Conservation (phyloP, 37 sponge, comb jelly and placozoan genomes). For the Cladorhizidae sp. region DNA sequence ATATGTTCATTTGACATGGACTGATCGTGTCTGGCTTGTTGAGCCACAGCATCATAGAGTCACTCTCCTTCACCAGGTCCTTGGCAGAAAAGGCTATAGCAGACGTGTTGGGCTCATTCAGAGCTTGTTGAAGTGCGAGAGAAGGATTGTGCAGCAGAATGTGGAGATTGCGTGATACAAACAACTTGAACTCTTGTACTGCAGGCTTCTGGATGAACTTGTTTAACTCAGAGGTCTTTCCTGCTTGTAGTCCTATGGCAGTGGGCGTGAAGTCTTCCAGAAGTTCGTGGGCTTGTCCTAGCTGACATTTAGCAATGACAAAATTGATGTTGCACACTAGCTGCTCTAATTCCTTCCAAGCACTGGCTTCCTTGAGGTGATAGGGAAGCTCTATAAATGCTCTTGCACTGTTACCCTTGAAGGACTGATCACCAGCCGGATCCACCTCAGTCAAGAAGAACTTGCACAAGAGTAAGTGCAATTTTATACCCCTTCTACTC, state of each 20-base stretch:
- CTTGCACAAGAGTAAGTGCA: conserved; percentile 57
- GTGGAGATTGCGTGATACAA: conserved; percentile 88
- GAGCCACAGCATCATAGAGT: conserved; percentile 62
- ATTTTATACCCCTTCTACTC: conserved; percentile 44
- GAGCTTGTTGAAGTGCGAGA: conserved; percentile 87
- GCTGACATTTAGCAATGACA: conserved; percentile 73
- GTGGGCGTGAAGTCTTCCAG: conserved; percentile 83
- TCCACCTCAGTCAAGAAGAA: conserved; percentile 77
- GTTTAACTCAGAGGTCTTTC: conserved; percentile 45
- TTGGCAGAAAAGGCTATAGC: conserved; percentile 37
- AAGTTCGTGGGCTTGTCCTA: conserved; percentile 75
- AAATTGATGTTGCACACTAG: conserved; percentile 74
- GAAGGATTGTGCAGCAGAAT: conserved; percentile 62
- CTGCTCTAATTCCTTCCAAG: conserved; percentile 70
- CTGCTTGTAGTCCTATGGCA: conserved; percentile 24
- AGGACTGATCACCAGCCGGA: conserved; percentile 67
- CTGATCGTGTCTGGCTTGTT: conserved; percentile 66
- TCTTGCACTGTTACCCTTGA: conserved; percentile 68
- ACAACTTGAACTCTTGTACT: conserved; percentile 71
- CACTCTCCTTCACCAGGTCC: conserved; percentile 8
- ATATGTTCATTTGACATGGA: conserved; percentile 76
- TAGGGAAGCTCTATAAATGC: conserved; percentile 87
- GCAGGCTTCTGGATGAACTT: conserved; percentile 55
- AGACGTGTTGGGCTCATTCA: conserved; percentile 79
- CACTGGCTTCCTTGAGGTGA: conserved; percentile 72